Conservation (phyloP, 2,888 invertebrate species). For the Gari tellinella region DNA sequence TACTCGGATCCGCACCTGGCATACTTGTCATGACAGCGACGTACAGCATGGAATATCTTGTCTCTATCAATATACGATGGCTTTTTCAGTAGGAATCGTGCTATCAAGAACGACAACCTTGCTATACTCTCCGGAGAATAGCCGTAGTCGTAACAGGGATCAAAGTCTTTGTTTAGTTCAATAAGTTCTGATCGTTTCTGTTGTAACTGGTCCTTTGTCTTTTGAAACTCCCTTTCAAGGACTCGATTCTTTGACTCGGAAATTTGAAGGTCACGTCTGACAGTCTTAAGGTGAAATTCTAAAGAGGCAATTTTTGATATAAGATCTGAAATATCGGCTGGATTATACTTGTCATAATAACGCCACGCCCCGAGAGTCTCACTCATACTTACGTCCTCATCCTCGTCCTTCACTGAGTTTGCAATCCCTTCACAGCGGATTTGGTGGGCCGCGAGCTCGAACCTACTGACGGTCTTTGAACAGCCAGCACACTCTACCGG, state of each 20-base stretch:
- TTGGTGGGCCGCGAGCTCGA: conserved; percentile 77
- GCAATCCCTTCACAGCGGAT: conserved; percentile 83
- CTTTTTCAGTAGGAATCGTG: conserved; percentile 73
- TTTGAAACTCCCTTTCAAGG: conserved; percentile 74
- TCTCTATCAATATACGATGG: conserved; percentile 76
- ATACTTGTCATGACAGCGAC: conserved; percentile 77
- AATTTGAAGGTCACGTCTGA: conserved; percentile 76
- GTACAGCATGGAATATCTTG: conserved; percentile 73
- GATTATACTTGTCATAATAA: conserved; percentile 53
- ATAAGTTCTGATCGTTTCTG: conserved; percentile 66
- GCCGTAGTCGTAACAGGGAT: conserved; percentile 77
- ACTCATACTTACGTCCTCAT: conserved; percentile 37
- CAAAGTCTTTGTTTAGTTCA: conserved; percentile 72
- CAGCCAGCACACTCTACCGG: conserved; percentile 81
- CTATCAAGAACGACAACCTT: conserved; percentile 76
- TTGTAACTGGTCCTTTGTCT: conserved; percentile 74
- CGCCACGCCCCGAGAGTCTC: conserved; percentile 44
- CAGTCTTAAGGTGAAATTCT: conserved; percentile 74
- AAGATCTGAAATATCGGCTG: conserved; percentile 69
- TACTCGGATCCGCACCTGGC: conserved; percentile 68
- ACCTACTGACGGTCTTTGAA: conserved; percentile 65
- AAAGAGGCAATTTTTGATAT: conserved; percentile 74
- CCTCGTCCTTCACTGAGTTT: conserved; percentile 83
- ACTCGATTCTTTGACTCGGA: conserved; percentile 76
- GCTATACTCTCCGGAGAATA: conserved; percentile 75